Evolutionary conservation across 2,797 vertebrate species (phyloP), one percentile per base, ranked within the genome.

Genomic region (Hydrocynus forskahlii): DNA sequence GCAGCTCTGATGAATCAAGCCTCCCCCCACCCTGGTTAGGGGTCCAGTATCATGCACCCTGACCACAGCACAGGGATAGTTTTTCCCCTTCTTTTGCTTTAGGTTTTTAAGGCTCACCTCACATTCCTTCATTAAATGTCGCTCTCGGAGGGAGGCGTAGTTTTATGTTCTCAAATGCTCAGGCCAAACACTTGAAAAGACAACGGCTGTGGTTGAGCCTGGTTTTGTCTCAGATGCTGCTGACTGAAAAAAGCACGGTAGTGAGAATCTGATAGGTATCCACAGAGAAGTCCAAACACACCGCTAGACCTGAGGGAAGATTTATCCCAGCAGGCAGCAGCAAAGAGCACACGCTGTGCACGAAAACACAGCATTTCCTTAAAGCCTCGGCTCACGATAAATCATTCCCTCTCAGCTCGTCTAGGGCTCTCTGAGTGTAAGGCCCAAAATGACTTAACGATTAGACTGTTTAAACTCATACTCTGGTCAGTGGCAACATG

Each of bases 201-300:
- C n/a, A 0, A 29, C 54, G 38, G 21, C 69, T 74, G 62, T 67
- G 76, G 67, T 66, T 70, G 64, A 50, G 79, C 17, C 72, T 43
- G 29, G 16, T 50, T 64, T 21, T 9, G 1, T 60, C 64, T 81
- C 71, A 71, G 48, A 67, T 73, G 69, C 68, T 67, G 40, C 71
- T n/a, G 55, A 43, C 16, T 55, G 29, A 79, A 66, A 84, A 70
- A 70, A 21, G 63, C 64, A 67, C 43, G 45, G 71, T 86, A 81
- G 74, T 84, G 83, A 83, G 59, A 79, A 83, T 85, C 79, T 75
- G 87, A 90, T 78, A 79, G 79, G 87, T 87, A 85, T 80, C 84
- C 75, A 77, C 88, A 89, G 88, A 90, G 88, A 91, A 90, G 87
- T 88, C 55, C 86, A 88, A 86, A 86, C 78, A 87, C 81, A 76